Conservation (phyloP, 2,797 vertebrate species). For the Pangasius mekongensis region DNA sequence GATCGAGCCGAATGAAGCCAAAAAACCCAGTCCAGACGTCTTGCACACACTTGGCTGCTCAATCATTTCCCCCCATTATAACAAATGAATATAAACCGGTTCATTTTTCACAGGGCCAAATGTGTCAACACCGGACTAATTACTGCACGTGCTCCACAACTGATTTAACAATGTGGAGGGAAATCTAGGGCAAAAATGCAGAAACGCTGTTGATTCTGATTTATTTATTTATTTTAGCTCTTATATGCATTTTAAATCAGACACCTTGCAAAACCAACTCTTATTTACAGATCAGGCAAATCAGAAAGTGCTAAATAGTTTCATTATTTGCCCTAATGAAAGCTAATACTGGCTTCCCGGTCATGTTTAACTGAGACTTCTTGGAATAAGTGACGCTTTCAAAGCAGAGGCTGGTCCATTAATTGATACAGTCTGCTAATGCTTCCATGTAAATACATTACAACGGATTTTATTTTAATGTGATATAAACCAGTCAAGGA, state of each 20-base stretch:
- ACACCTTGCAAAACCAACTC: not conserved
- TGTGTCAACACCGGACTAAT: slow-evolving; percentile 48
- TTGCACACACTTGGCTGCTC: slow-evolving; percentile 21
- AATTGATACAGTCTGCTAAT: not conserved
- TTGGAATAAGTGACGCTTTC: not conserved
- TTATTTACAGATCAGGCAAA: not conserved
- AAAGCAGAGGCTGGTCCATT: not conserved
- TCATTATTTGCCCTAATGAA: not conserved
- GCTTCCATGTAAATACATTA: not conserved
- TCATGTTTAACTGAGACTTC: too few relatives aligned
- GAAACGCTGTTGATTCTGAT: not conserved
- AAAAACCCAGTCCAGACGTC: slow-evolving; percentile 32
- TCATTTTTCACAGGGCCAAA: slow-evolving; percentile 37
- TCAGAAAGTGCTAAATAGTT: not conserved
- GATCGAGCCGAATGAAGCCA: slow-evolving; percentile 7
- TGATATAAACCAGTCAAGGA: not conserved
- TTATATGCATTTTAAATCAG: not conserved
- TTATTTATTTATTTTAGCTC: not conserved
- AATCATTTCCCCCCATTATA: slow-evolving; percentile 49
- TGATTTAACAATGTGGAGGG: slow-evolving; percentile 51
- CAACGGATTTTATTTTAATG: not conserved
- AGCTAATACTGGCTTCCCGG: not conserved
- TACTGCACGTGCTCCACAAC: slow-evolving; percentile 43
- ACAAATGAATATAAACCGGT: slow-evolving; percentile 52
- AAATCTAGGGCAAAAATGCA: slow-evolving; percentile 40